phyloP scores from a whole-genome alignment of 2,888 invertebrate species.

The Abscondita cerata region DNA sequence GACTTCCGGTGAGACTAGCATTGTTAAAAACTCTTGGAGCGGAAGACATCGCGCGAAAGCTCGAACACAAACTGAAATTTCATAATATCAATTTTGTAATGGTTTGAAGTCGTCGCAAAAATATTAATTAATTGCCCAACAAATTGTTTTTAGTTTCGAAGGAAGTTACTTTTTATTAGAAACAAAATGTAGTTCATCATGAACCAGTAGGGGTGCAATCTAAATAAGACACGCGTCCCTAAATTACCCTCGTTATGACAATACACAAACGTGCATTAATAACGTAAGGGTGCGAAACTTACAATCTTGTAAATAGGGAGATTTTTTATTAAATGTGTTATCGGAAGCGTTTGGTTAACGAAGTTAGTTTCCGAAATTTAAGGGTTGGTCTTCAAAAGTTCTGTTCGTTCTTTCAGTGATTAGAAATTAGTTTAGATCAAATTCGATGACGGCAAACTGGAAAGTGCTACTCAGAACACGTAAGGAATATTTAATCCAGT shows the following conservation, averaged over 20 bases:
- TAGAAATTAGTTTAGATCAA: conserved; percentile 13
- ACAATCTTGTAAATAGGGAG: conserved; percentile 22
- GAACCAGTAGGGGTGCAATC: conserved; percentile 20
- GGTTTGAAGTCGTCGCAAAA: background rate
- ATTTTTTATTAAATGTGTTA: conserved; percentile 24
- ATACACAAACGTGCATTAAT: conserved; percentile 42
- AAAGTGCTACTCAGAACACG: conserved; percentile 28
- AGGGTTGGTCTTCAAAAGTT: background rate
- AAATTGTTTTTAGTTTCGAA: conserved; percentile 23
- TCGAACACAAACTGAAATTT: conserved; percentile 2
- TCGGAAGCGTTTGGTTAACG: conserved; percentile 16
- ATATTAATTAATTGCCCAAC: background rate
- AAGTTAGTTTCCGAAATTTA: conserved; percentile 12
- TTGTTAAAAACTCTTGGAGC: conserved; percentile 51
- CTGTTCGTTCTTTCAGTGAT: background rate
- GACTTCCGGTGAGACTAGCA: conserved; percentile 43
- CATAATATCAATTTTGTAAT: conserved; percentile 9
- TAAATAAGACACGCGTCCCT: conserved; percentile 42
- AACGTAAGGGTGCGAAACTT: conserved; percentile 33
- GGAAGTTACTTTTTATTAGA: conserved; percentile 33
- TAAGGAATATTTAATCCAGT: conserved; percentile 33
- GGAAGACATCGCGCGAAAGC: conserved; percentile 50
- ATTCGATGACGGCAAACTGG: conserved; percentile 3
- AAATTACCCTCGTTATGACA: conserved; percentile 45
- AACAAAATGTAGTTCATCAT: conserved; percentile 25